Percentiles rank a stretch among this genome's conserved stretches.
These are phyloP conservation scores for Abrostola triplasia DNA, from an alignment of 2,888 invertebrate species.

Conservation along the genomic window DNA sequence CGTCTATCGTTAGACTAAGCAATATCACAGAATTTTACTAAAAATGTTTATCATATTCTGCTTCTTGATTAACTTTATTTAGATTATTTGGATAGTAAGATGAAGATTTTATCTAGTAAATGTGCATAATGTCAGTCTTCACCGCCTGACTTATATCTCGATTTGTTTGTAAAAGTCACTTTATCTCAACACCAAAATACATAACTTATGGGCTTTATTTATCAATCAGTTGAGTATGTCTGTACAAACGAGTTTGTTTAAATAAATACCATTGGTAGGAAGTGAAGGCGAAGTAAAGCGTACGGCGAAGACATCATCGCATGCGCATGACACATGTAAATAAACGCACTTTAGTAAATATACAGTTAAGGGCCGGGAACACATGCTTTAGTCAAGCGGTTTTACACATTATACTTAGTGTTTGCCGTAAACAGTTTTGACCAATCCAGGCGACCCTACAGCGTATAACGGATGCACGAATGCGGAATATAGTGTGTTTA, in stretches of 20 bases:
- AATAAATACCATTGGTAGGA: slow-evolving; percentile 62
- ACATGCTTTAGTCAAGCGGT: slow-evolving; percentile 18
- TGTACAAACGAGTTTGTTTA: slow-evolving; percentile 47
- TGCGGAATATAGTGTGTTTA: background rate
- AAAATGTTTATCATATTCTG: background rate
- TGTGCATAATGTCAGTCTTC: slow-evolving; percentile 28
- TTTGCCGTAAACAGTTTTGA: background rate
- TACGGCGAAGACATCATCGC: slow-evolving; percentile 40
- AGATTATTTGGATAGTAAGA: background rate
- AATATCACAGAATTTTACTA: background rate
- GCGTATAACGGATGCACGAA: too few species aligned
- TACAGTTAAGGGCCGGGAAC: slow-evolving; percentile 18
- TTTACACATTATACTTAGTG: background rate
- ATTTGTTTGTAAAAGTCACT: slow-evolving; percentile 32
- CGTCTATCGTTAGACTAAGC: background rate
- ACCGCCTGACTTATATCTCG: slow-evolving; percentile 14
- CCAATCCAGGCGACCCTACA: background rate
- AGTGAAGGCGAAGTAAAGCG: slow-evolving; percentile 54
- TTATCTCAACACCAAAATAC: slow-evolving; percentile 30
- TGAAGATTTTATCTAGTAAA: slow-evolving; percentile 14
- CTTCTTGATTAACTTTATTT: background rate
- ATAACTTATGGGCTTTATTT: slow-evolving; percentile 41
- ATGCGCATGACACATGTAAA: slow-evolving; percentile 66
- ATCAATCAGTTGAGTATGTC: slow-evolving; percentile 31
- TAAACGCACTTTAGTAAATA: slow-evolving; percentile 62